Percentiles rank a stretch among this genome's conserved stretches.
phyloP scores from a whole-genome alignment of 2,888 invertebrate species.

The Brenthis ino region DNA sequence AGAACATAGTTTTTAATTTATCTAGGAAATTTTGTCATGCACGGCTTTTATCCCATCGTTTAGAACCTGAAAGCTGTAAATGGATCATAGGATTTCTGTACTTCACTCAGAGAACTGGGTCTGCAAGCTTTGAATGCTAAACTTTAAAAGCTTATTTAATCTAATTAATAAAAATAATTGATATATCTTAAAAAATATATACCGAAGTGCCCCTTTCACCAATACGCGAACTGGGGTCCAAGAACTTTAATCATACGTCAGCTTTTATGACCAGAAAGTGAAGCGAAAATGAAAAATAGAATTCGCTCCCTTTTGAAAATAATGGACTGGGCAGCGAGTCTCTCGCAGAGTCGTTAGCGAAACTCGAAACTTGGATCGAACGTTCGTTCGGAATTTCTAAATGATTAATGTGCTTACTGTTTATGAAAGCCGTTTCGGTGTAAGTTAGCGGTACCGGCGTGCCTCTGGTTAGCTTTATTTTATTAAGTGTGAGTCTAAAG shows the following conservation, averaged over 20 bases:
- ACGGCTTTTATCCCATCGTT: too few species aligned
- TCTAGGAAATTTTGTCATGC: too few species aligned
- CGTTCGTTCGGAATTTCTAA: constrained; percentile 55
- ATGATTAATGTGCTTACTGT: constrained; percentile 62
- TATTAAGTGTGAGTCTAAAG: constrained; percentile 22
- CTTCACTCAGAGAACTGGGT: too few species aligned
- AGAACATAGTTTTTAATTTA: too few species aligned
- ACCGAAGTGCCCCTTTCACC: constrained; percentile 33
- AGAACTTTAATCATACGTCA: constrained; percentile 68
- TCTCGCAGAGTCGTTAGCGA: constrained; percentile 70
- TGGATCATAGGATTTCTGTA: too few species aligned
- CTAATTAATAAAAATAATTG: too few species aligned
- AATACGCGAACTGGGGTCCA: constrained; percentile 42
- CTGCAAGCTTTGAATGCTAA: too few species aligned
- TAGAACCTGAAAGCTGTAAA: too few species aligned
- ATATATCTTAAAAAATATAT: constrained; percentile 30
- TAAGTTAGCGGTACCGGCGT: constrained; percentile 36
- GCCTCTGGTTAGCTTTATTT: constrained; percentile 21
- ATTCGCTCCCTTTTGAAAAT: constrained; percentile 71
- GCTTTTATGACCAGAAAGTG: constrained; percentile 54
- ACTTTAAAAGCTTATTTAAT: too few species aligned
- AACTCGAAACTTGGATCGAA: constrained; percentile 59
- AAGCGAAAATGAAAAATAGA: constrained; percentile 57
- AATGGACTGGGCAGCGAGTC: constrained; percentile 69
- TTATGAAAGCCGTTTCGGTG: constrained; percentile 49